Base-by-base conservation (phyloP, 2,888 invertebrate species). In the Theretra japonica region DNA sequence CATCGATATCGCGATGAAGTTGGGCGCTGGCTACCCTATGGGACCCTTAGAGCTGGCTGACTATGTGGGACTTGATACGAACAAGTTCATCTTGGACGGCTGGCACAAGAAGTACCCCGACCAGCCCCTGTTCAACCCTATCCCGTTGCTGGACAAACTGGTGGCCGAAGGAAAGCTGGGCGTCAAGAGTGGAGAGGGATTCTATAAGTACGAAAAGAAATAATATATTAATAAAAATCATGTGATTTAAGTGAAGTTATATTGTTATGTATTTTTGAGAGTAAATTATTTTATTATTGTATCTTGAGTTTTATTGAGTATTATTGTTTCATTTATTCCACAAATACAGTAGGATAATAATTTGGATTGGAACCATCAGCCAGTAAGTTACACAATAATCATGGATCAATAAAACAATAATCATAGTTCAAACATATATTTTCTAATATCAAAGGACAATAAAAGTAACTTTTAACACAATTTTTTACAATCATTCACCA, bases 21-120 rank as follows among this genome's bases (percentile, higher is more conserved):
- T 98, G 33, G 98, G 98, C 7, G 97, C 97, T 23, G 97, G 97
- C 0, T 96, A 97, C 88, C 98, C 98, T 0, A 98, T 98, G 98
- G 98, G 98, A 15, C 98, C 98, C 0, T 95, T 98, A 74, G 98
- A 98, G 87, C 89, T 98, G 53, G 94, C 96, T 0, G 98, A 98
- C 92, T 98, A 97, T 88, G 97, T 97, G 0, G 98, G 98, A 0
- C 94, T 97, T 4, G 98, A 98, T 87, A 98, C 97, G 1, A 96
- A 96, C 75, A 95, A 96, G 83, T 96, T 96, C 79, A 97, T 97
- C 76, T 84, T 97, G 19, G 96, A 97, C 80, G 97, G 97, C n/a
- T 97, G 98, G 97, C 95, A 96, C 80, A 94, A 97, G 82, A 96
- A 96, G 83, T 83, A 77, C 78, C 84, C 84, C 0, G 79, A 83